phyloP scores from a whole-genome alignment of 2,888 invertebrate species.

The Drosophila phalerata region DNA sequence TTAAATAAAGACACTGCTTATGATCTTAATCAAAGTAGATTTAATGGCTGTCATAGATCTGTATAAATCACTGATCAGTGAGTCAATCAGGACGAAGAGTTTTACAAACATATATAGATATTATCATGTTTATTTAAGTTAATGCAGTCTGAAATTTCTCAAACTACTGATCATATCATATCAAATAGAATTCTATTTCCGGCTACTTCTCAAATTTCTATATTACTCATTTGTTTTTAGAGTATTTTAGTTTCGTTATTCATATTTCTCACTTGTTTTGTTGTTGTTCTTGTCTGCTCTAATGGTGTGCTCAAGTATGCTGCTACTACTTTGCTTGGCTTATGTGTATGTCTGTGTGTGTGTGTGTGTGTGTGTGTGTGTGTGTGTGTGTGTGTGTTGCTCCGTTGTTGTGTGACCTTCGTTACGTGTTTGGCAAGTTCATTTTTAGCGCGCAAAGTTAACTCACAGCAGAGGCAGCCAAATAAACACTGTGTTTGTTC shows the following conservation, averaged over 20 bases:
- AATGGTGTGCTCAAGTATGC: constrained; percentile 63
- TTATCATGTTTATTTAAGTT: no score
- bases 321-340: constrained; percentile 22
- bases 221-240: constrained; percentile 2
- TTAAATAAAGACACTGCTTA: no score
- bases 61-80: no score
- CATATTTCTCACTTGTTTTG: constrained; percentile 8
- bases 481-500: constrained; percentile 68
- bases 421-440: constrained; percentile 80
- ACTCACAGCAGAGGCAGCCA: constrained; percentile 61
- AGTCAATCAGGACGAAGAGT: no score
- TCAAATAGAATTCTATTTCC: not conserved
- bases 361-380: constrained; percentile 25
- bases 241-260: constrained; percentile 29
- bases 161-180: not conserved
- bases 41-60: no score
- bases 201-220: not conserved
- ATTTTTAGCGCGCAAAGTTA: constrained; percentile 77
- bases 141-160: not conserved
- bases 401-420: constrained; percentile 73
- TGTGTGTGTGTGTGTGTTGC: constrained; percentile 31
- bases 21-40: no score
- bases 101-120: no score
- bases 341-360: constrained; percentile 18
- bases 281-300: constrained; percentile 31